Base-by-base conservation (phyloP, 2,797 vertebrate genomes). In the Cephalopachus bancanus region DNA sequence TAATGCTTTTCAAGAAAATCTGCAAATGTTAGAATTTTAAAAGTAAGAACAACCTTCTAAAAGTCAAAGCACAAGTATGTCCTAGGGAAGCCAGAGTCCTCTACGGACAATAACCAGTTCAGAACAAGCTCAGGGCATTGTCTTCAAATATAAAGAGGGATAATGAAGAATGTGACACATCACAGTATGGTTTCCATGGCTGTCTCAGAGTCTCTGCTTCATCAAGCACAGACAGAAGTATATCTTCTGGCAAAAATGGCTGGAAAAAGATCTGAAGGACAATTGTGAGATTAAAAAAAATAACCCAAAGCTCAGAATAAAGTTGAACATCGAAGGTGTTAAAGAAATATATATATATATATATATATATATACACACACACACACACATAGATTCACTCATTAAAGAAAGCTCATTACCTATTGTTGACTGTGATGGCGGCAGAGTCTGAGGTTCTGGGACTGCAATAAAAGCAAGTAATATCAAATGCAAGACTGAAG, bases 1-100 rank as follows among this genome's bases (percentile, higher is more conserved):
- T 22, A 88, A 30, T 3, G 28, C 69, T 96, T 97, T 96, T 95
- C 87, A 97, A 96, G 91, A 97, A 97, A 96, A 79, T 84, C 51
- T 96, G 92, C 15, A 92, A 85, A 92, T 87, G 83, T 71, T 86
- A 62, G 65, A 81, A 19, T 87, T 93, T 49, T n/a, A 3, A 83
- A 95, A 92, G 76, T 57, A 80, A 94, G 74, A 65, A 81, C 64
- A 89, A 37, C 8, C 5, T 37, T 94, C 59, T 65, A 28, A 90
- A 89, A 79, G 22, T 72, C 26, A 93, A 94, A 85, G 37, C 20
- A 85, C n/a, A 71, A 26, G 79, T 62, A 28, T n/a, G 28, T 71
- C 22, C 62, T 30, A 24, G 37, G 28, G 22, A 97, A 90, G 30
- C 53, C 75, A 85, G 49, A 10, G 33, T 55, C 37, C 30, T 87